These are phyloP conservation scores for Channallabes apus DNA, from an alignment of 2,797 vertebrate genomes.

Conservation along the genomic window DNA sequence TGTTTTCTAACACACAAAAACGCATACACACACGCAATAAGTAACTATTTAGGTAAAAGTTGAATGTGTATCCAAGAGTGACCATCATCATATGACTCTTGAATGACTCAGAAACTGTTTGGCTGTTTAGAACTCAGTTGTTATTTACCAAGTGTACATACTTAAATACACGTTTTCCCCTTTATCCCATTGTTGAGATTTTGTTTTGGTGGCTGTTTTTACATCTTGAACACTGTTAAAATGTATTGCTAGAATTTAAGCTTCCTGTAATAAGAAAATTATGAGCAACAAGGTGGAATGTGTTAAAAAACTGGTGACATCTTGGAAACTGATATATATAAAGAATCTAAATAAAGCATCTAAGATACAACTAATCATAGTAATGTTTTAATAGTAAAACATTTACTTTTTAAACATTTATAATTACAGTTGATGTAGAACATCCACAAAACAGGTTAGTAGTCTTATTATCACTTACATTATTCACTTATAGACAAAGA, in stretches of 20 bases:
- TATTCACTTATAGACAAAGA: background rate
- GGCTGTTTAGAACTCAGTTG: background rate
- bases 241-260: background rate
- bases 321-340: no score
- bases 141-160: background rate
- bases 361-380: no score
- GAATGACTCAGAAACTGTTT: slow-evolving; percentile 35
- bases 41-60: slow-evolving; percentile 38
- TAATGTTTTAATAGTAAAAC: no score
- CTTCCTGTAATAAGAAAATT: background rate
- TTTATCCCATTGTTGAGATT: background rate
- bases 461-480: background rate
- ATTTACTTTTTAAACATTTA: background rate
- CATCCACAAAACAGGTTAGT: background rate
- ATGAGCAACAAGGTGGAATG: no score
- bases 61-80: slow-evolving; percentile 49
- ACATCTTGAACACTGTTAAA: background rate
- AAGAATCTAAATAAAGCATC: no score
- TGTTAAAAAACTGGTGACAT: background rate
- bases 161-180: background rate
- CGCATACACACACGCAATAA: slow-evolving; percentile 10
- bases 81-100: slow-evolving; percentile 41
- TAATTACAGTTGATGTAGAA: background rate
- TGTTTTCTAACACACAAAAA: background rate
- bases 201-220: background rate